These are phyloP conservation scores for Spea bombifrons DNA, from an alignment of 2,113 vertebrate species.

Conservation along the genomic window DNA sequence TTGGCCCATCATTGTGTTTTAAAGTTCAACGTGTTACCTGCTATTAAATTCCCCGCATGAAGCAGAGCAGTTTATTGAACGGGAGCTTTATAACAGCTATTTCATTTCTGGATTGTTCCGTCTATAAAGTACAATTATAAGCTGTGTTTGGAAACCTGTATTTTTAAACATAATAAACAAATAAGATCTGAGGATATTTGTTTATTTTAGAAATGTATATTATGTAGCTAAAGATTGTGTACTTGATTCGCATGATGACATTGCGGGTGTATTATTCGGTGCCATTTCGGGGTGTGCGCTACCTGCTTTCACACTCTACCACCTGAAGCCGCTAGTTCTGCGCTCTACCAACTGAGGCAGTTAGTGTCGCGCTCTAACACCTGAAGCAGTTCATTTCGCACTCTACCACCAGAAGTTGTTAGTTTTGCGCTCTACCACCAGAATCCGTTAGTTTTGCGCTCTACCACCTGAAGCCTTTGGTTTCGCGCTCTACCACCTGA, in stretches of 20 bases:
- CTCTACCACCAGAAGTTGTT: no score
- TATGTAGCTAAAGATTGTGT: not conserved
- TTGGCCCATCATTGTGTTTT: conserved; percentile 25
- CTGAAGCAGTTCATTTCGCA: no score
- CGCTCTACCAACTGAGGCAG: no score
- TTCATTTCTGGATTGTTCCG: not conserved
- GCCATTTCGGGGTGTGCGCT: no score
- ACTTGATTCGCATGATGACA: not conserved
- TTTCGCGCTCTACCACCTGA: no score
- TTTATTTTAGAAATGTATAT: not conserved
- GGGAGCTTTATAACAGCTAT: conserved; percentile 10
- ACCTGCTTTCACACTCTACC: no score
- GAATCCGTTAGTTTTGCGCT: no score
- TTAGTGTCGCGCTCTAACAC: no score
- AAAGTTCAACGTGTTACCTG: conserved; percentile 43
- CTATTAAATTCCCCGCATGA: conserved; percentile 19
- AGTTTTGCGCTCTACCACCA: no score
- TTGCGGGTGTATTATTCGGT: not conserved
- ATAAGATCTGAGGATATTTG: not conserved
- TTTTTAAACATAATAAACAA: not conserved
- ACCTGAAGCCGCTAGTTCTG: no score
- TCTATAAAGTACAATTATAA: not conserved
- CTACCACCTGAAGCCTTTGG: no score
- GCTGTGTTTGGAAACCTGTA: not conserved
- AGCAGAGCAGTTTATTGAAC: conserved; percentile 3